Base-by-base conservation (phyloP, 2,797 vertebrate genomes). In the Morus bassanus region DNA sequence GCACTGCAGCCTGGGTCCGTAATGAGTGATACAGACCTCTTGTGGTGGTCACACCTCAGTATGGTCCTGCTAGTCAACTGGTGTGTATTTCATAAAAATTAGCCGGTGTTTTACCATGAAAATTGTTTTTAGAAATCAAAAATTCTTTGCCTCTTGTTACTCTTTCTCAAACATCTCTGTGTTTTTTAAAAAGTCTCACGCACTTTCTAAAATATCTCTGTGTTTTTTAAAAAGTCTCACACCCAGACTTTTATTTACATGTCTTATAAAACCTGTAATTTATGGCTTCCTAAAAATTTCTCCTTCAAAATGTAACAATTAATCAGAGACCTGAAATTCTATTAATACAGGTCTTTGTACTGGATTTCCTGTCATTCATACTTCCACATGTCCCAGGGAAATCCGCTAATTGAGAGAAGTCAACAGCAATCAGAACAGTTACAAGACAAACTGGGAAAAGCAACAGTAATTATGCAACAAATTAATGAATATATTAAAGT, bases 211-310 rank as follows among this genome's bases (percentile, higher is more conserved):
- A 77, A 63, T 48, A 39, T 18, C 50, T 88, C 31, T 61, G 57
- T 64, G 45, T 11, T 81, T 82, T 76, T 46, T 67, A 3, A 16
- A 63, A 81, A 69, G 7, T 53, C 28, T n/a, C 33, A 19, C 68
- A 18, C 12, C 72, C 23, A 30, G 14, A 57, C 13, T 72, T 88
- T 51, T 72, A 88, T 80, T 85, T 69, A 50, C 0, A 2, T 54
- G 41, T 80, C 97, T 97, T 92, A 94, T n/a, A 93, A 95, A 33
- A 7, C 21, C 45, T 63, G 11, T 7, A 77, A 82, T 92, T 84
- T 73, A 43, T 85, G 48, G 27, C n/a, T 96, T 95, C 79, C 94
- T 63, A 84, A 33, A 83, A 64, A 10, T 39, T 88, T 95, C 96
- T 50, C 80, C 56, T 84, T 84, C 43, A 91, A 95, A 96, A 85